Conservation (phyloP, 1,140 invertebrate genomes). For the Pygmarrhopalites habei region DNA sequence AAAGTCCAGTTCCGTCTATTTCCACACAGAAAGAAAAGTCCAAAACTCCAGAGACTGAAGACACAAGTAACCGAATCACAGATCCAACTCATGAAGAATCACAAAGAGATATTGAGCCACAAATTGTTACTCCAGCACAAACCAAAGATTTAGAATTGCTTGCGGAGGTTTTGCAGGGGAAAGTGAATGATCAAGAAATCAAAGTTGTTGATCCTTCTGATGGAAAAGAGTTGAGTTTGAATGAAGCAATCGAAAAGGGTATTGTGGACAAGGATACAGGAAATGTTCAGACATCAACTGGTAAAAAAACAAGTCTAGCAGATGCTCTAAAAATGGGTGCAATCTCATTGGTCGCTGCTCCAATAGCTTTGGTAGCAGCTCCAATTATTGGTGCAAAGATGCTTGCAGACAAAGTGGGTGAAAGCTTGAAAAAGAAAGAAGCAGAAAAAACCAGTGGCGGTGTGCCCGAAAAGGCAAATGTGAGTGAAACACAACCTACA, state of each 20-base stretch:
- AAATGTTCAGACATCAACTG: not conserved
- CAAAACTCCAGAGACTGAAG: too few species aligned
- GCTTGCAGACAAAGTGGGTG: conserved; percentile 13
- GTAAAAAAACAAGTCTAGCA: too few species aligned
- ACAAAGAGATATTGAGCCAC: too few species aligned
- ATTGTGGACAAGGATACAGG: conserved; percentile 49
- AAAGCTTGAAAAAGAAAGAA: not conserved
- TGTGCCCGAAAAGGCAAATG: too few species aligned
- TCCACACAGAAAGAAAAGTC: not conserved
- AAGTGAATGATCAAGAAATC: not conserved
- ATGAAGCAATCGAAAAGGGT: conserved; percentile 64
- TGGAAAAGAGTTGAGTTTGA: conserved; percentile 57
- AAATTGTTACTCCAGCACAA: too few species aligned
- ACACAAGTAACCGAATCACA: too few species aligned
- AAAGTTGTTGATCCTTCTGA: conserved; percentile 60
- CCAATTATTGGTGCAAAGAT: conserved; percentile 51
- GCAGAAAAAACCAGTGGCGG: too few species aligned
- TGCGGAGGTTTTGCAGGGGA: not conserved
- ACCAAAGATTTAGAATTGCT: not conserved
- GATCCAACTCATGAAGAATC: too few species aligned
- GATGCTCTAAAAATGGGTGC: conserved; percentile 76
- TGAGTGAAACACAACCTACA: too few species aligned
- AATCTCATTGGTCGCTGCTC: conserved; percentile 59
- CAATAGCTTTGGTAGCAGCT: conserved; percentile 43
- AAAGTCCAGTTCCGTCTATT: too few species aligned